Evolutionary conservation across 2,113 vertebrate species (phyloP).

Genomic region (Cercopithecus mona): DNA sequence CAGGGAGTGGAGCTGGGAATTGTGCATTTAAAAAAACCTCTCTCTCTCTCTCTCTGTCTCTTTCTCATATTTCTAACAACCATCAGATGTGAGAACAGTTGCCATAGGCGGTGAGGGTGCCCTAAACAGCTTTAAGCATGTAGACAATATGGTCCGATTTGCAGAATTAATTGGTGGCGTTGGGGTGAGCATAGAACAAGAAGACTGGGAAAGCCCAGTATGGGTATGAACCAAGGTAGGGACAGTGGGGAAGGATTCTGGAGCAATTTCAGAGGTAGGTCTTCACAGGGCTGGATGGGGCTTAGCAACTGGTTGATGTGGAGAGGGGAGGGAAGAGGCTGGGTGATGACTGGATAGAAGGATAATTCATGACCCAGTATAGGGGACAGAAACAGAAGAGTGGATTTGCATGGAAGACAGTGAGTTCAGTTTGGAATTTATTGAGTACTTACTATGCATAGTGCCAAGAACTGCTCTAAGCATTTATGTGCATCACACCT

Average conservation of each 20-base stretch:
- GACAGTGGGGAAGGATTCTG: neutral
- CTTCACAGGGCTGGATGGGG: neutral
- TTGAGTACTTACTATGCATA: neutral
- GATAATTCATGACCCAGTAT: neutral
- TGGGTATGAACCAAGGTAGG: neutral
- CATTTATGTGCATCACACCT: neutral
- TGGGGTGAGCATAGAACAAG: neutral
- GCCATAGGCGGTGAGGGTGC: neutral
- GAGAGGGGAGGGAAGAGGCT: neutral
- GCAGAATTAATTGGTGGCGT: neutral
- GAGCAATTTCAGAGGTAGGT: neutral
- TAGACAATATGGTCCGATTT: neutral
- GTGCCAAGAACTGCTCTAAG: neutral
- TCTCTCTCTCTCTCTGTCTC: neutral
- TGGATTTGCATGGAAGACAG: neutral
- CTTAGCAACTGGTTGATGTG: neutral
- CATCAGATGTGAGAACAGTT: neutral
- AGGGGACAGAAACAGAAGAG: accelerated
- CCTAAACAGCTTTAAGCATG: neutral
- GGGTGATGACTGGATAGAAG: neutral
- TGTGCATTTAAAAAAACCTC: neutral
- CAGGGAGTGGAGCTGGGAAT: neutral
- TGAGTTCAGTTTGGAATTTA: neutral
- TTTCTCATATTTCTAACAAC: neutral
- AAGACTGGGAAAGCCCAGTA: neutral